phyloP scores from a whole-genome alignment of 1,140 invertebrate genomes.

The Brachionus koreanus region DNA sequence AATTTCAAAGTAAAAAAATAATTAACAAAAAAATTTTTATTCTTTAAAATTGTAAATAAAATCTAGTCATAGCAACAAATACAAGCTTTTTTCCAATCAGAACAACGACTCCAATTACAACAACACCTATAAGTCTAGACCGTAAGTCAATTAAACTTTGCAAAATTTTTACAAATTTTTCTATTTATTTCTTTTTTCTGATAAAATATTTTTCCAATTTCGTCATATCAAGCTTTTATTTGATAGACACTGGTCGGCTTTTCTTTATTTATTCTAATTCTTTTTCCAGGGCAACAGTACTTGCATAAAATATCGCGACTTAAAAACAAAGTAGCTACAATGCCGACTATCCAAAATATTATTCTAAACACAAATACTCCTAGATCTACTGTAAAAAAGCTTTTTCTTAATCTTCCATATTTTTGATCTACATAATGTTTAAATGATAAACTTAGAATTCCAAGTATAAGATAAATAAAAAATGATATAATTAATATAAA shows the following conservation, averaged over 20 bases:
- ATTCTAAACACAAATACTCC: constrained; percentile 25
- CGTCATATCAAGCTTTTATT: not conserved
- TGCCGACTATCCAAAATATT: constrained; percentile 39
- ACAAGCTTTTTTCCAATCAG: not conserved
- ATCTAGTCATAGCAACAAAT: constrained; percentile 25
- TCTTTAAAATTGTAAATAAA: not conserved
- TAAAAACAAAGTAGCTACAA: not conserved
- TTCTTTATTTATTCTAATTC: constrained; percentile 31
- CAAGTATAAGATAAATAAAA: constrained; percentile 39
- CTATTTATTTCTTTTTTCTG: not conserved
- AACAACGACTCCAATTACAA: not conserved
- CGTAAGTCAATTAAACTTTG: not conserved
- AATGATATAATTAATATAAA: constrained; percentile 4
- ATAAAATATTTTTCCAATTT: not conserved
- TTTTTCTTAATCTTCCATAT: not conserved
- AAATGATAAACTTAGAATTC: not conserved
- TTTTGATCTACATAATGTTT: not conserved
- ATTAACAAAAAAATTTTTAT: not conserved
- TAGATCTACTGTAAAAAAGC: constrained; percentile 27
- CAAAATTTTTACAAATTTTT: not conserved
- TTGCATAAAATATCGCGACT: constrained; percentile 33
- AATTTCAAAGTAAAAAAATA: constrained; percentile 34
- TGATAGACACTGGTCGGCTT: constrained; percentile 33
- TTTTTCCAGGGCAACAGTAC: constrained; percentile 16
- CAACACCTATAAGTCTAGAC: constrained; percentile 22